phyloP scores from a whole-genome alignment of 2,888 invertebrate species.

The Drosophila affinis region DNA sequence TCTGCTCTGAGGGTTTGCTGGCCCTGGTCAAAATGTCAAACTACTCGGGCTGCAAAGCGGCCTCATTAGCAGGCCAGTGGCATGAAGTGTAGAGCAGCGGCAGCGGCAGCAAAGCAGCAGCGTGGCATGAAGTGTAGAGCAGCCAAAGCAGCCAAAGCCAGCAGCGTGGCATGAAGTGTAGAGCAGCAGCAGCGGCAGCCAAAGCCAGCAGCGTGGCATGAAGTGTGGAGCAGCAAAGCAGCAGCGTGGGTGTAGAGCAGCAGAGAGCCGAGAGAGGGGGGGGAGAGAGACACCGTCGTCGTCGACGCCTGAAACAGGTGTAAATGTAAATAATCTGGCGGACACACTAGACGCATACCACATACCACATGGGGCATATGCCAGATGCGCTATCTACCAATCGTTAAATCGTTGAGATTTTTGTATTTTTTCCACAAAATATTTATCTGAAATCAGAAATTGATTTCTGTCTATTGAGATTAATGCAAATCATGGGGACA shows the following conservation, averaged over 20 bases:
- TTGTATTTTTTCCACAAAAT: constrained; percentile 18
- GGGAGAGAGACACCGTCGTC: background rate
- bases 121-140: constrained; percentile 34
- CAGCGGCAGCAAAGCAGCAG: too few relatives aligned
- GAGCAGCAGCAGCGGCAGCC: constrained; percentile 3
- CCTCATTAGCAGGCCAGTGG: constrained; percentile 61
- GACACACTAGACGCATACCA: constrained; percentile 48
- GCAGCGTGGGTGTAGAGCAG: too few relatives aligned
- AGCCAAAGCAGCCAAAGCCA: too few relatives aligned
- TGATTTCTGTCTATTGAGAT: constrained; percentile 7
- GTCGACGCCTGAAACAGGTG: constrained; percentile 61
- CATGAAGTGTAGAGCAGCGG: constrained; percentile 2
- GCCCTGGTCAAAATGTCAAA: constrained; percentile 69
- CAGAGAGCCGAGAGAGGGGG: background rate
- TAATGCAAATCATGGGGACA: constrained; percentile 2
- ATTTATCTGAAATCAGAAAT: constrained; percentile 11
- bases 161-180: background rate
- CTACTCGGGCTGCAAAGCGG: constrained; percentile 45
- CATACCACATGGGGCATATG: constrained; percentile 68
- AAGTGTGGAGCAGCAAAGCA: constrained; percentile 41
- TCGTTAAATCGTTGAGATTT: constrained; percentile 31
- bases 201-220: background rate
- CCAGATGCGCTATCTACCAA: background rate
- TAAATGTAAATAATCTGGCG: constrained; percentile 76
- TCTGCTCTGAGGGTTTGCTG: constrained; percentile 14